Percentiles rank a stretch among this genome's conserved stretches.
Conservation (phyloP, 2,888 invertebrate genomes). For the Venusia cambrica region DNA sequence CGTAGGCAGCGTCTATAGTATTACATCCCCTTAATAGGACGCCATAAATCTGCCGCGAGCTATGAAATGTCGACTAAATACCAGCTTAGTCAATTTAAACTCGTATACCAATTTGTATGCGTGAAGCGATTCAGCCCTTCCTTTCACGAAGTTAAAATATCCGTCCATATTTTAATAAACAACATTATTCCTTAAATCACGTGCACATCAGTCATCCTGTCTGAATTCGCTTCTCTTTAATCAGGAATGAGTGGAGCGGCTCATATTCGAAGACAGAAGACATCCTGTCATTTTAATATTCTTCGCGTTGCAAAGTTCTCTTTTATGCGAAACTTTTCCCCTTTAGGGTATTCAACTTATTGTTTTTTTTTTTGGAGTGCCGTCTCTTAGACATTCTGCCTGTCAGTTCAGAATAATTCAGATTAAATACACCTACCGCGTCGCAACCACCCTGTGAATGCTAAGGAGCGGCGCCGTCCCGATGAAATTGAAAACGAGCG, state of each 20-base stretch:
- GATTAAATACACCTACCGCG: slow-evolving; percentile 75
- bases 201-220: slow-evolving; percentile 68
- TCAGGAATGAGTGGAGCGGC: slow-evolving; percentile 63
- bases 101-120: slow-evolving; percentile 65
- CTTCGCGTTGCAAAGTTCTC: slow-evolving; percentile 55
- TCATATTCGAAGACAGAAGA: slow-evolving; percentile 59
- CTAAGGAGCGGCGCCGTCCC: slow-evolving; percentile 56
- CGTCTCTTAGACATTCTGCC: slow-evolving; percentile 69
- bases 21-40: slow-evolving; percentile 50
- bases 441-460: slow-evolving; percentile 57
- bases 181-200: slow-evolving; percentile 65
- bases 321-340: slow-evolving; percentile 58
- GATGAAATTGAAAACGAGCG: slow-evolving; percentile 68
- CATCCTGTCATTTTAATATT: slow-evolving; percentile 67
- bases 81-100: slow-evolving; percentile 61
- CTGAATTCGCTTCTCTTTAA: slow-evolving; percentile 70
- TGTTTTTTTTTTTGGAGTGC: slow-evolving; percentile 51
- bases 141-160: slow-evolving; percentile 73
- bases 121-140: slow-evolving; percentile 54
- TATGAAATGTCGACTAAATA: slow-evolving; percentile 55
- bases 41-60: slow-evolving; percentile 53
- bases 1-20: slow-evolving; percentile 50
- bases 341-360: slow-evolving; percentile 55
- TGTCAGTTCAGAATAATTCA: slow-evolving; percentile 72
- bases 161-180: slow-evolving; percentile 70